These are phyloP conservation scores for Glyphotaelius pellucidus DNA, from an alignment of 2,888 invertebrate genomes.

Conservation along the genomic window DNA sequence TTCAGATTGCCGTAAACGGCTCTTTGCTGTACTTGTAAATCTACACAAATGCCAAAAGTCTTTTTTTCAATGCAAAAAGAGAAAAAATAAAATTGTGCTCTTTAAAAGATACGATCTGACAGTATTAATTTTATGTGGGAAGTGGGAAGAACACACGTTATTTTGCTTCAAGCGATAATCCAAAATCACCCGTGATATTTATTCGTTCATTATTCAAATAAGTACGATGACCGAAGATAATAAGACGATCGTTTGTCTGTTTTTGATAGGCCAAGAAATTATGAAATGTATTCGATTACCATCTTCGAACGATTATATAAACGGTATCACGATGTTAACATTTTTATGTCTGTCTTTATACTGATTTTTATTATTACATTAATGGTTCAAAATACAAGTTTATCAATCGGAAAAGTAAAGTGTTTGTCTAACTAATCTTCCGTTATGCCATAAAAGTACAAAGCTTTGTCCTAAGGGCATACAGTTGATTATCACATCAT, in stretches of 20 bases:
- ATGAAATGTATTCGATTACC: not conserved
- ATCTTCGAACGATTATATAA: not conserved
- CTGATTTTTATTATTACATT: not conserved
- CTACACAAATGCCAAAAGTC: too few species aligned
- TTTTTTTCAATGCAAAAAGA: not conserved
- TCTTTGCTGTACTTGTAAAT: too few species aligned
- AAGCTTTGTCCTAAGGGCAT: not conserved
- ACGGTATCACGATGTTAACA: not conserved
- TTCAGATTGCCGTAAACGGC: too few species aligned
- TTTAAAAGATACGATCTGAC: not conserved
- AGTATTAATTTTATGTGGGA: not conserved
- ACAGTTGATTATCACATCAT: not conserved
- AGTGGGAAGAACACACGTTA: not conserved
- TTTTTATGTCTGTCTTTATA: not conserved
- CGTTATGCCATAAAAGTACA: not conserved
- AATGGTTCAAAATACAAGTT: not conserved
- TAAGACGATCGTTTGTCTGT: not conserved
- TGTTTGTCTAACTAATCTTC: not conserved
- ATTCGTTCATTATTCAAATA: not conserved
- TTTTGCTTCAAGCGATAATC: not conserved
- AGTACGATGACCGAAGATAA: not conserved
- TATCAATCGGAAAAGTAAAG: not conserved
- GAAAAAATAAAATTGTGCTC: not conserved
- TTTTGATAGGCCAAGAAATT: not conserved
- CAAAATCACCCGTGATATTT: not conserved